These are phyloP conservation scores for Cyanoderma ruficeps DNA, from an alignment of 2,113 vertebrate genomes.

Conservation along the genomic window DNA sequence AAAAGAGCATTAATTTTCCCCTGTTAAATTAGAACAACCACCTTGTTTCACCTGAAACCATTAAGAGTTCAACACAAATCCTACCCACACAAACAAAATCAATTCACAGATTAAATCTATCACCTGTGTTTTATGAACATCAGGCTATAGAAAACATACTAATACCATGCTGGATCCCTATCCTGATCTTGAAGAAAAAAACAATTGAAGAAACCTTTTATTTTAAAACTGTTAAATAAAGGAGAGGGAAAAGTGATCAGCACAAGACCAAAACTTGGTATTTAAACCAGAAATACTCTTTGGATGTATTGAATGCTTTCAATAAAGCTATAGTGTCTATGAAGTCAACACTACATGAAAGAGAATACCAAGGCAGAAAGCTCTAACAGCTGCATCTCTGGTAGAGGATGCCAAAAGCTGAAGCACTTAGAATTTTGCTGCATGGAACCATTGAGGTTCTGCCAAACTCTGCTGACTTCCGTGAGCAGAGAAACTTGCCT, in stretches of 20 bases:
- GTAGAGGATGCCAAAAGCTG: background rate
- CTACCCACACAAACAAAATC: background rate
- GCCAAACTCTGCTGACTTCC: background rate
- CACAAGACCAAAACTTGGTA: background rate
- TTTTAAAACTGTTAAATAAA: background rate
- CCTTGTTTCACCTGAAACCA: background rate
- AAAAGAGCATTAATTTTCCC: background rate
- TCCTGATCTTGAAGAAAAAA: background rate
- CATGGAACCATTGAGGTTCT: background rate
- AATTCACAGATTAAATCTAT: background rate
- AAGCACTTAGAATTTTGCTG: background rate
- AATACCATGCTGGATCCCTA: background rate
- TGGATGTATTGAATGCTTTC: background rate
- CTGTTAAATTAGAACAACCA: background rate
- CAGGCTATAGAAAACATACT: background rate
- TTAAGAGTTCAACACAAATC: background rate
- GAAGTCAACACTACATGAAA: background rate
- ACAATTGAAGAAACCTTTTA: background rate
- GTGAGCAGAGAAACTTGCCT: fast-evolving
- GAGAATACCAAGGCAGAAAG: background rate
- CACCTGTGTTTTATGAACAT: background rate
- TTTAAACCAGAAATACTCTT: background rate
- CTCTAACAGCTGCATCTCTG: background rate
- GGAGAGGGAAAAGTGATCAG: background rate
- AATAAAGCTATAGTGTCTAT: background rate